A percentile compares a stretch with the other conserved stretches of the same genome.
Evolutionary conservation across 2,113 vertebrate species (phyloP).

Genomic region (Hystrix cristata): DNA sequence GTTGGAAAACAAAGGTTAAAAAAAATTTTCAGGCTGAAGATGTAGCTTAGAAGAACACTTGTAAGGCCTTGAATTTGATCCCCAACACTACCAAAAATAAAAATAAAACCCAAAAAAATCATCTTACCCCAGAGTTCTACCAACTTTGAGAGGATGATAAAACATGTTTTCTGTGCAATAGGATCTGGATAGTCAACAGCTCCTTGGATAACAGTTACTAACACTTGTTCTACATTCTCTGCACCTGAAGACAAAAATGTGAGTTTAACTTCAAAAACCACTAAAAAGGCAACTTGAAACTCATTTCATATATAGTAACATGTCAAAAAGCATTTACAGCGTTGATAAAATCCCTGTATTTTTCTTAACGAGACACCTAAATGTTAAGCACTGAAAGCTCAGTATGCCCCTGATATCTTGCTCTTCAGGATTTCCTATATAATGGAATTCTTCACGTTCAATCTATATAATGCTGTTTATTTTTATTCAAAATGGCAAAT

Average conservation of each 20-base stretch:
- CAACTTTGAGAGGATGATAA: conserved; percentile 96
- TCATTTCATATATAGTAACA: background rate
- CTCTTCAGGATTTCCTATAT: background rate
- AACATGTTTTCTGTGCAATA: conserved; percentile 98
- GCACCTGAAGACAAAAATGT: conserved; percentile 85
- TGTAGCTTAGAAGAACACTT: background rate
- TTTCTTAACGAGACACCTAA: background rate
- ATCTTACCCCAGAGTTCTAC: conserved; percentile 97
- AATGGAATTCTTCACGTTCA: conserved; percentile 4
- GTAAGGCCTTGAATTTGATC: background rate
- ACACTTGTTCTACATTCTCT: conserved; percentile 95
- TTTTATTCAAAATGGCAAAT: conserved; percentile 45
- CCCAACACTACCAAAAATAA: background rate
- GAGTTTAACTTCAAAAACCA: conserved; percentile 12
- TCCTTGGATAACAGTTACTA: conserved; percentile 98
- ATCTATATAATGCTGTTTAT: background rate
- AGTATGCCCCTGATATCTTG: background rate
- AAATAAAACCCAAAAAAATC: background rate
- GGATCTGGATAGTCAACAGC: conserved; percentile 98
- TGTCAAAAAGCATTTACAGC: background rate
- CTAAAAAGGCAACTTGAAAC: conserved; percentile 27
- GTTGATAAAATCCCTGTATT: background rate
- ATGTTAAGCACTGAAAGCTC: background rate
- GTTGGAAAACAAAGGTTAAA: conserved; percentile 5
- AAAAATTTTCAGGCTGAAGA: background rate